These are phyloP conservation scores for Otus scops DNA, from an alignment of 2,797 vertebrate species.

Conservation along the genomic window DNA sequence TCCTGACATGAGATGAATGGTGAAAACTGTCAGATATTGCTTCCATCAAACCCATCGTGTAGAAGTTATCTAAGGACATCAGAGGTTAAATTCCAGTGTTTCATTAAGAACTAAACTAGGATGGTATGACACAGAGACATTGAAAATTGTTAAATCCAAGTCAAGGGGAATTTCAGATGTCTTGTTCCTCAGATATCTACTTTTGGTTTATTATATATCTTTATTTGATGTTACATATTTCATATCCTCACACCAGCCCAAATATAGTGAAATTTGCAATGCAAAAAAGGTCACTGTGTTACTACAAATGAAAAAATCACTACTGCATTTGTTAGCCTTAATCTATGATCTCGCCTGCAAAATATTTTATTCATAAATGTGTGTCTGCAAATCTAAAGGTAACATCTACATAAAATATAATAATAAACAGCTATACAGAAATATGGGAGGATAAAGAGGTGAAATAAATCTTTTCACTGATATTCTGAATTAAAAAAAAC, in stretches of 20 bases:
- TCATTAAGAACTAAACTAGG: neutral
- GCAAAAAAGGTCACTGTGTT: slow-evolving; percentile 43
- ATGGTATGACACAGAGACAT: neutral
- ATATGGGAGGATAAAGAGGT: slow-evolving; percentile 20
- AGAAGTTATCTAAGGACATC: neutral
- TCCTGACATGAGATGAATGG: neutral
- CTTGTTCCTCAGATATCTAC: neutral
- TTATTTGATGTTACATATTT: slow-evolving; percentile 58
- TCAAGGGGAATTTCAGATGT: neutral
- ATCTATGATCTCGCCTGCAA: slow-evolving; percentile 19
- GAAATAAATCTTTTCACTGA: slow-evolving; percentile 6
- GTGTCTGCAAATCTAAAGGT: slow-evolving; percentile 35
- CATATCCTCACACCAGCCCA: neutral
- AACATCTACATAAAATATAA: slow-evolving; percentile 19
- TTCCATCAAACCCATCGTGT: neutral
- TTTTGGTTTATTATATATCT: neutral
- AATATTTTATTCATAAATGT: slow-evolving; percentile 58
- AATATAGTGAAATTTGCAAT: slow-evolving; percentile 49
- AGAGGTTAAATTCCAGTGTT: neutral
- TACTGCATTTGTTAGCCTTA: slow-evolving; percentile 37
- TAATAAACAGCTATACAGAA: slow-evolving; percentile 13
- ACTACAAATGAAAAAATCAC: slow-evolving; percentile 40
- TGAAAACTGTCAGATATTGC: neutral
- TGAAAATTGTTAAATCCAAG: neutral
- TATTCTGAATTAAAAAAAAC: neutral